These are phyloP conservation scores for Acrobasis repandana DNA, from an alignment of 2,888 invertebrate species.

Conservation along the genomic window DNA sequence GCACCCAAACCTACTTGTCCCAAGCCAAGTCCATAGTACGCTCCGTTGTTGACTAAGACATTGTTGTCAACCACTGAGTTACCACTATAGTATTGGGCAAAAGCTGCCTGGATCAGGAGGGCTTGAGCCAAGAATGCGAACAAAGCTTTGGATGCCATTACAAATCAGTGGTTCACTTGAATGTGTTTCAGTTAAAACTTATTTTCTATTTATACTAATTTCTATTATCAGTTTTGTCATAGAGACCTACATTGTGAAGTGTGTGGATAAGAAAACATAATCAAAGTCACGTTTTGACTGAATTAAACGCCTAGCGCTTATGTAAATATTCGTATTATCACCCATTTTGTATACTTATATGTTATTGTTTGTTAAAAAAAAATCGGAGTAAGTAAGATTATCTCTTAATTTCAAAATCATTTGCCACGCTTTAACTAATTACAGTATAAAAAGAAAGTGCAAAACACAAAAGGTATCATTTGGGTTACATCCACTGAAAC, in stretches of 20 bases:
- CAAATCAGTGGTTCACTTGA: not conserved
- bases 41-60: slow-evolving; percentile 4
- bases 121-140: slow-evolving; percentile 19
- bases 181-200: not conserved
- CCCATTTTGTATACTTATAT: too few relatives aligned
- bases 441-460: not conserved
- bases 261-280: not conserved
- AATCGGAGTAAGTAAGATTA: too few relatives aligned
- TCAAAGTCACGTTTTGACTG: not conserved
- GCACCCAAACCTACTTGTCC: slow-evolving; percentile 24
- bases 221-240: slow-evolving; percentile 12
- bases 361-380: too few relatives aligned
- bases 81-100: not conserved
- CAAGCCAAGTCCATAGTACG: slow-evolving; percentile 6
- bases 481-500: not conserved
- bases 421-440: not conserved
- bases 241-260: slow-evolving; percentile 2
- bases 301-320: too few relatives aligned
- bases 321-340: too few relatives aligned
- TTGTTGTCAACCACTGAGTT: slow-evolving; percentile 14
- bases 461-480: not conserved
- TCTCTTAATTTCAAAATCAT: not conserved
- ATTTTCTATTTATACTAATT: slow-evolving; percentile 4
- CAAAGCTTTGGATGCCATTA: slow-evolving; percentile 23
- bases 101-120: slow-evolving; percentile 25